phyloP scores from a whole-genome alignment of 2,113 vertebrate species.

The Brevimyrus niger region DNA sequence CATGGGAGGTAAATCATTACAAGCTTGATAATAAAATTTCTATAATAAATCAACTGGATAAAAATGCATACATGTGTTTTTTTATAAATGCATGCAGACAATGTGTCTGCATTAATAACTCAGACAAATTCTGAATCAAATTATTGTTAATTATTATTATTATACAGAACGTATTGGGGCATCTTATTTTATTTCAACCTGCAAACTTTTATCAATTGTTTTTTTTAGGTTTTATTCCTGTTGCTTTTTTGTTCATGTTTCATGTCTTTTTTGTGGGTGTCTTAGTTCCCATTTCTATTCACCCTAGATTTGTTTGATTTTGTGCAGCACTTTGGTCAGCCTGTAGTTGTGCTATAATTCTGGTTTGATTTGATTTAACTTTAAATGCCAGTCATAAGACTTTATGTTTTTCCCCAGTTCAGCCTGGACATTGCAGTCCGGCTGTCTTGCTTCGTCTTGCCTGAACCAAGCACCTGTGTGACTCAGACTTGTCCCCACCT shows the following conservation, averaged over 20 bases:
- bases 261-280: neutral
- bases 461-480: neutral
- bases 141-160: neutral
- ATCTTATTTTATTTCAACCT: neutral
- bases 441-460: neutral
- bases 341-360: neutral
- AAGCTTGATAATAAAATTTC: neutral
- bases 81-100: neutral
- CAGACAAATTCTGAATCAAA: neutral
- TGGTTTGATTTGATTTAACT: neutral
- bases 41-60: neutral
- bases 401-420: neutral
- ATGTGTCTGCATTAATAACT: neutral
- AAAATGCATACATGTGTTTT: neutral
- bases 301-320: neutral
- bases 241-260: neutral
- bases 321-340: neutral
- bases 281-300: neutral
- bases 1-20: neutral
- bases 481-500: neutral
- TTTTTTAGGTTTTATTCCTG: neutral
- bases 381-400: neutral
- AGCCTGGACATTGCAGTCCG: neutral
- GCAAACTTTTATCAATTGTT: neutral
- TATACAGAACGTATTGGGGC: neutral